Evolutionary conservation across 2,888 invertebrate species (phyloP).

Genomic region (Phortica okadai): DNA sequence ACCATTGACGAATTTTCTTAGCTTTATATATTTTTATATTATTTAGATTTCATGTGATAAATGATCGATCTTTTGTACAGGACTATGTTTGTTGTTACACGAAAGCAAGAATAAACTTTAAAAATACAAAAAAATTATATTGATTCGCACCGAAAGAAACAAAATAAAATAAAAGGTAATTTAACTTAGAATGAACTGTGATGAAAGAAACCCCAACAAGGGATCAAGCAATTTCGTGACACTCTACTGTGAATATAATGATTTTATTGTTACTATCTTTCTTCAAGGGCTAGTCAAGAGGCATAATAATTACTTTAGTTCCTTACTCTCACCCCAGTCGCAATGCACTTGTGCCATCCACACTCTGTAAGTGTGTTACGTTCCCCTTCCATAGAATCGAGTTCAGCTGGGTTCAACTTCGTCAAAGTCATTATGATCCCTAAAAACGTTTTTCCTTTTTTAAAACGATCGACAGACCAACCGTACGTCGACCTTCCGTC

Average conservation of each 20-base stretch:
- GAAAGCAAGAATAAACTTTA: slow-evolving; percentile 27
- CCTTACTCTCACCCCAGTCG: not conserved
- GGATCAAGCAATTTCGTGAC: not conserved
- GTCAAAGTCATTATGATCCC: slow-evolving; percentile 53
- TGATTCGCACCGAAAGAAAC: not conserved
- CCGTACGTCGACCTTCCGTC: slow-evolving; percentile 34
- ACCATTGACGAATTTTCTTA: too few relatives aligned
- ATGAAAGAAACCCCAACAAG: not conserved
- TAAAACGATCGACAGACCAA: slow-evolving; percentile 58
- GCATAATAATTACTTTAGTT: slow-evolving; percentile 54
- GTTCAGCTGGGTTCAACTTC: slow-evolving; percentile 48
- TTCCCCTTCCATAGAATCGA: not conserved
- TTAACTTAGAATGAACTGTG: not conserved
- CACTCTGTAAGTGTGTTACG: slow-evolving; percentile 67
- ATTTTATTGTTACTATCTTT: slow-evolving; percentile 20
- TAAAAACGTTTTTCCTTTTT: slow-evolving; percentile 54
- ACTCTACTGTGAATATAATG: slow-evolving; percentile 11
- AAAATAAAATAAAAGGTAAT: not conserved
- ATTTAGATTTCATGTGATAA: not conserved
- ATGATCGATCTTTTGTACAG: slow-evolving; percentile 15
- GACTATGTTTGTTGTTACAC: slow-evolving; percentile 19
- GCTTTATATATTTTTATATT: too few relatives aligned
- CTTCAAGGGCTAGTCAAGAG: slow-evolving; percentile 46
- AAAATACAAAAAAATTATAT: slow-evolving; percentile 48
- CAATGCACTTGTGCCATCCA: slow-evolving; percentile 64